Evolutionary conservation across 64 coral and sea anemone species (phyloP).

Genomic region (Montipora foliosa): DNA sequence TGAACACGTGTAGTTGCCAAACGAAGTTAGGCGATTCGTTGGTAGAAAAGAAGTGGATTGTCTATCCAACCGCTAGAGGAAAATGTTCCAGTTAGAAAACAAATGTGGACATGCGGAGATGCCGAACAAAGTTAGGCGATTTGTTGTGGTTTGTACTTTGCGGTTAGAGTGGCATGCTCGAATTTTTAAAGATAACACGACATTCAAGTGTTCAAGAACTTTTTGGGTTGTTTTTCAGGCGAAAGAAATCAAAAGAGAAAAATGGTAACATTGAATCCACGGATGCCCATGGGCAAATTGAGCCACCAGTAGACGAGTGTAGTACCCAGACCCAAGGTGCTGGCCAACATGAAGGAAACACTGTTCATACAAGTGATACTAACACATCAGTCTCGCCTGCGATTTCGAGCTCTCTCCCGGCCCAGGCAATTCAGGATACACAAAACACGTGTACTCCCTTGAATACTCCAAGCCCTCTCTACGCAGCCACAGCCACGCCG

Average conservation of each 20-base stretch:
- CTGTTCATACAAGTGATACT: neutral
- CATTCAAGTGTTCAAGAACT: neutral
- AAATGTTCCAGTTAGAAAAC: neutral
- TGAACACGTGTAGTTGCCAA: neutral
- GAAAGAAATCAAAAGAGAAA: constrained; percentile 13
- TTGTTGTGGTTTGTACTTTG: neutral
- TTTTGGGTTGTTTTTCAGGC: neutral
- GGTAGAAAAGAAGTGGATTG: neutral
- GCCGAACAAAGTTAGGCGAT: neutral
- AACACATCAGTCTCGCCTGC: neutral
- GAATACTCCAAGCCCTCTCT: constrained; percentile 17
- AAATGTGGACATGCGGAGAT: neutral
- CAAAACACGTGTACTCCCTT: neutral
- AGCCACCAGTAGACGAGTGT: neutral
- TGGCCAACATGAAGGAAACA: neutral
- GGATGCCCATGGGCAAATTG: neutral
- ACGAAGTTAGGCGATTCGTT: neutral
- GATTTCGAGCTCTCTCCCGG: neutral
- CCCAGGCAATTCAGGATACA: neutral
- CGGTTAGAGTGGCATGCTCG: too few relatives aligned
- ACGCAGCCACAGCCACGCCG: neutral
- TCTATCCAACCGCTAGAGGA: neutral
- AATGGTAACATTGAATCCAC: neutral
- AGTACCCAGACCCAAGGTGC: neutral
- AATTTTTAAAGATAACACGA: neutral